These are phyloP conservation scores for Cryptomyrus ogoouensis DNA, from an alignment of 2,113 vertebrate species.

Conservation along the genomic window DNA sequence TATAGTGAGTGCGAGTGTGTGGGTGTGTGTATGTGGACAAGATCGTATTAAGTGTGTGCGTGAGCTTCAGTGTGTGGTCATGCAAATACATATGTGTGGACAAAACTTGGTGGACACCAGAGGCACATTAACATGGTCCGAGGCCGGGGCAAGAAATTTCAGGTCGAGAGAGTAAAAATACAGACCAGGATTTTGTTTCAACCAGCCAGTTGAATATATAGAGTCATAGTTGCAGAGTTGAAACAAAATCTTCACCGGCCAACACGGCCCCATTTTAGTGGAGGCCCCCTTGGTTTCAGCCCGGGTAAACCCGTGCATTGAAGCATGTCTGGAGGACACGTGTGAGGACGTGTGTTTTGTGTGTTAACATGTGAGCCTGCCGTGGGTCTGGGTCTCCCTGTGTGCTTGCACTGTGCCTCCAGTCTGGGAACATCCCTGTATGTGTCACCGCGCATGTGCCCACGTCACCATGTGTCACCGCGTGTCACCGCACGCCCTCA, in stretches of 20 bases:
- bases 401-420: neutral
- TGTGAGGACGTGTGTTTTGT: neutral
- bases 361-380: neutral
- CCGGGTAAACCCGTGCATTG: neutral
- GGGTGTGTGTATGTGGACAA: neutral
- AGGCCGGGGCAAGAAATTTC: neutral
- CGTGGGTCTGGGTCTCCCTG: neutral
- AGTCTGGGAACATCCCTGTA: neutral
- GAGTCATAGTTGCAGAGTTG: too few relatives aligned
- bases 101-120: neutral
- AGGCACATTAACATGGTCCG: neutral
- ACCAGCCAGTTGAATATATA: too few relatives aligned
- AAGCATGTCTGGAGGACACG: neutral
- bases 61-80: neutral
- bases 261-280: neutral
- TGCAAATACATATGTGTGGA: neutral
- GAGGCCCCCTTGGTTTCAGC: too few relatives aligned
- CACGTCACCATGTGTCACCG: neutral
- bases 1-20: neutral
- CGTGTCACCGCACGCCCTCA: constrained; percentile 50
- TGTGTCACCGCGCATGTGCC: neutral
- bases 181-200: too few relatives aligned
- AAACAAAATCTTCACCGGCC: too few relatives aligned
- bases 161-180: too few relatives aligned
- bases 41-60: neutral